These are phyloP conservation scores for Ophion costatus DNA, from an alignment of 2,888 invertebrate species.

Conservation along the genomic window DNA sequence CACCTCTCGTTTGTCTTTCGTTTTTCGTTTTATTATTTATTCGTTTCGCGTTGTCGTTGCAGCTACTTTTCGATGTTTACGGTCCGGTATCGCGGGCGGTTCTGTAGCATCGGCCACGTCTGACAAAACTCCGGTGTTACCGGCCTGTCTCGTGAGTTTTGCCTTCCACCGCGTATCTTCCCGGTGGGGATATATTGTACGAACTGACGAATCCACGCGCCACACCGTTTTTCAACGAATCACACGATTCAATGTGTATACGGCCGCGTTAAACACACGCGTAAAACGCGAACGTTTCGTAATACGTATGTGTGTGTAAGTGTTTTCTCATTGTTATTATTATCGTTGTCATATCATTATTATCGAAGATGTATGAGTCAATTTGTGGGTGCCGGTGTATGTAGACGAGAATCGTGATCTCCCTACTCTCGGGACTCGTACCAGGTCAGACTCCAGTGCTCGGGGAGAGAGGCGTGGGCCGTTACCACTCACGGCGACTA, in stretches of 20 bases:
- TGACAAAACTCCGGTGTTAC: slow-evolving; percentile 73
- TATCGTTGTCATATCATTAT: slow-evolving; percentile 20
- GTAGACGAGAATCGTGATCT: slow-evolving; percentile 27
- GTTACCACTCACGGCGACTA: not conserved
- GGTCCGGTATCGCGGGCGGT: slow-evolving; percentile 75
- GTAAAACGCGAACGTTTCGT: not conserved
- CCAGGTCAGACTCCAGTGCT: slow-evolving; percentile 30
- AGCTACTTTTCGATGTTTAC: slow-evolving; percentile 68
- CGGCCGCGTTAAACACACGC: not conserved
- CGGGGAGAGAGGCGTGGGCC: slow-evolving; percentile 42
- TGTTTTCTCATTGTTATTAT: slow-evolving; percentile 20
- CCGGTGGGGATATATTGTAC: slow-evolving; percentile 25
- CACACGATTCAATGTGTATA: slow-evolving; percentile 3
- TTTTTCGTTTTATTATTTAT: not conserved
- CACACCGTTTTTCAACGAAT: slow-evolving; percentile 22
- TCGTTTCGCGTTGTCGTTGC: not conserved
- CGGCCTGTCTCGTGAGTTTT: slow-evolving; percentile 59
- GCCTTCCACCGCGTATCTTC: slow-evolving; percentile 38
- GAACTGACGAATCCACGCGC: slow-evolving; percentile 59
- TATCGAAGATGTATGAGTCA: not conserved
- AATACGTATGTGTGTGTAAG: not conserved
- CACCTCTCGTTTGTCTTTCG: not conserved
- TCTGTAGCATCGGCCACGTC: slow-evolving; percentile 74
- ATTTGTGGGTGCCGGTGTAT: slow-evolving; percentile 27
- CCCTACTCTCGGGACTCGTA: slow-evolving; percentile 40